A percentile compares a stretch with the other conserved stretches of the same genome.
Evolutionary conservation across 2,113 vertebrate species (phyloP).

Genomic region (Pituophis catenifer): DNA sequence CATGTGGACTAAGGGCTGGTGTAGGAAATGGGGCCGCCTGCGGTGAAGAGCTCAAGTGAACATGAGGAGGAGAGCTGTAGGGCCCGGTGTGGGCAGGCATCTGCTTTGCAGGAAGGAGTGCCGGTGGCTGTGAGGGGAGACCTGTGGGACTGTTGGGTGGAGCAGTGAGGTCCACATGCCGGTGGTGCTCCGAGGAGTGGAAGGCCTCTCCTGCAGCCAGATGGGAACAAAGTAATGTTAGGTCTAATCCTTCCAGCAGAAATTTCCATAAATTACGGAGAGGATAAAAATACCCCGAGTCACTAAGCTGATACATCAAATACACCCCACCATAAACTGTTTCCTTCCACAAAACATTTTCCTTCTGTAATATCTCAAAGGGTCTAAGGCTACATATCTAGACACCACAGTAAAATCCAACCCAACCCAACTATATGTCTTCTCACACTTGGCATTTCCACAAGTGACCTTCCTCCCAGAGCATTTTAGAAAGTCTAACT

Average conservation of each 20-base stretch:
- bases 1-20: constrained; percentile 73
- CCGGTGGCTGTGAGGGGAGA: constrained; percentile 86
- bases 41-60: constrained; percentile 74
- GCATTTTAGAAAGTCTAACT: background rate
- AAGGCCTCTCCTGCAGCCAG: constrained; percentile 82
- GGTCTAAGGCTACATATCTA: background rate
- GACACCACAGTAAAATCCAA: background rate
- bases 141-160: constrained; percentile 96
- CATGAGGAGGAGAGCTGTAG: constrained; percentile 65
- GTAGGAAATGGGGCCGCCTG: constrained; percentile 75
- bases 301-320: background rate
- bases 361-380: background rate
- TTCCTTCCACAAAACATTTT: background rate
- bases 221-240: constrained; percentile 49
- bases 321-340: background rate
- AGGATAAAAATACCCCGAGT: background rate
- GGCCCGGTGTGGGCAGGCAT: constrained; percentile 72
- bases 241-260: background rate
- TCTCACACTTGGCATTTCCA: background rate
- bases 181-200: constrained; percentile 89
- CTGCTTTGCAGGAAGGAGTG: constrained; percentile 80
- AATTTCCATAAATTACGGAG: background rate
- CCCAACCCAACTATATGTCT: background rate
- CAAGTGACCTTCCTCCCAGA: background rate
- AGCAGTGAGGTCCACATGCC: constrained; percentile 92